Evolutionary conservation across 2,113 vertebrate species (phyloP).

Genomic region (Hypocryptadius cinnamomeus): DNA sequence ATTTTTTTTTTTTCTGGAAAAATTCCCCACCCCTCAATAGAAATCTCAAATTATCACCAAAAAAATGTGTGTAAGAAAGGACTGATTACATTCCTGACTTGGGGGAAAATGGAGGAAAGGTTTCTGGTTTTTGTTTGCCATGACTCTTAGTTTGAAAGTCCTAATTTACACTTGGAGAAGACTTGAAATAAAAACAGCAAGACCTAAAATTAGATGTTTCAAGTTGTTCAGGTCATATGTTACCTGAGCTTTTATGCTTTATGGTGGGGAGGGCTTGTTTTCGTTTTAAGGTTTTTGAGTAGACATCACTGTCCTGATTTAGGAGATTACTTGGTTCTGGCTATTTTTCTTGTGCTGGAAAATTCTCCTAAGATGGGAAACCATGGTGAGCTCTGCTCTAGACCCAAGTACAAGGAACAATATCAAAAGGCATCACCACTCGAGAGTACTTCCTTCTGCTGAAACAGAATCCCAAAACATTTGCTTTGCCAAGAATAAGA

Average conservation of each 20-base stretch:
- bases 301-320: neutral
- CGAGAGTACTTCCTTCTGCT: neutral
- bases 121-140: neutral
- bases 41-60: neutral
- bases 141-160: neutral
- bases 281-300: neutral
- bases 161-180: neutral
- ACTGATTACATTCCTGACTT: neutral
- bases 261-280: neutral
- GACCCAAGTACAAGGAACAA: neutral
- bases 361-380: neutral
- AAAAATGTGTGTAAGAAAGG: neutral
- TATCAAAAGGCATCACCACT: constrained; percentile 8
- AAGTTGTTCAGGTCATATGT: neutral
- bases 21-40: neutral
- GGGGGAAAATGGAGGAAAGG: neutral
- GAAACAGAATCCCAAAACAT: constrained; percentile 29
- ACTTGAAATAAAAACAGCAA: neutral
- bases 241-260: neutral
- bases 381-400: neutral
- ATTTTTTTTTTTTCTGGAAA: neutral
- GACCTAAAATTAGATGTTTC: neutral
- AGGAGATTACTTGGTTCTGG: neutral
- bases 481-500: constrained; percentile 38
- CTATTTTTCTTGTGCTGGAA: neutral